A percentile compares a stretch with the other conserved stretches of the same genome.
Evolutionary conservation across 1,140 invertebrate genomes (phyloP).

Genomic region (Leptonema lineaticorne): DNA sequence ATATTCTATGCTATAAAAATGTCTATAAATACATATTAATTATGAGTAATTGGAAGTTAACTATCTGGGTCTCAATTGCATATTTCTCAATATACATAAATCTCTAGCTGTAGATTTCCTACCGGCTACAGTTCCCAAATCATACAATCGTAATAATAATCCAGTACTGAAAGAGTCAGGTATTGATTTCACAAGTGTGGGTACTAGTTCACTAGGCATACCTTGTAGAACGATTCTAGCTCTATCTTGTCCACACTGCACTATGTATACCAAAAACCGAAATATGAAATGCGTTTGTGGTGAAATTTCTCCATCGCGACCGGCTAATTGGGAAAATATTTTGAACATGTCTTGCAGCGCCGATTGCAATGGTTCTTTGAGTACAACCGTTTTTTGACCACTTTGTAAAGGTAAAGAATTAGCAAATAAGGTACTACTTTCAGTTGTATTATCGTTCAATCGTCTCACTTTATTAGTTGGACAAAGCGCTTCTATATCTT

Average conservation of each 20-base stretch:
- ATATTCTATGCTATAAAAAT: too few relatives aligned
- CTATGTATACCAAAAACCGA: conserved; percentile 77
- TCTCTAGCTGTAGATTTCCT: conserved; percentile 79
- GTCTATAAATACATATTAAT: too few relatives aligned
- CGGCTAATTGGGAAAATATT: conserved; percentile 72
- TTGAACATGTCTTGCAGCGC: conserved; percentile 68
- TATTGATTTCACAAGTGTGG: conserved; percentile 76
- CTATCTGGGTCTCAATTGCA: conserved; percentile 62
- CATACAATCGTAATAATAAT: conserved; percentile 74
- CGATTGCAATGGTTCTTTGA: conserved; percentile 64
- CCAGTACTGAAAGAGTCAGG: conserved; percentile 74
- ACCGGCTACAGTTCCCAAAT: conserved; percentile 68
- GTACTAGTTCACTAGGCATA: conserved; percentile 75
- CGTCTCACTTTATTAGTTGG: conserved; percentile 65
- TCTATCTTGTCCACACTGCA: conserved; percentile 76
- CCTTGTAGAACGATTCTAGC: conserved; percentile 75
- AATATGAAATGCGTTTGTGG: conserved; percentile 86
- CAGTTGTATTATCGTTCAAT: conserved; percentile 62
- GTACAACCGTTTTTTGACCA: conserved; percentile 47
- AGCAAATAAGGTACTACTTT: conserved; percentile 56
- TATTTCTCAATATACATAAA: conserved; percentile 77
- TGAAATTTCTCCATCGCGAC: conserved; percentile 72
- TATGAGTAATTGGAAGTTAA: too few relatives aligned
- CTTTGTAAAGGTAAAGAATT: conserved; percentile 48
- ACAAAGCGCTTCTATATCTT: conserved; percentile 61